Conservation (phyloP, 2,113 vertebrate genomes). For the Sminthopsis crassicaudata region DNA sequence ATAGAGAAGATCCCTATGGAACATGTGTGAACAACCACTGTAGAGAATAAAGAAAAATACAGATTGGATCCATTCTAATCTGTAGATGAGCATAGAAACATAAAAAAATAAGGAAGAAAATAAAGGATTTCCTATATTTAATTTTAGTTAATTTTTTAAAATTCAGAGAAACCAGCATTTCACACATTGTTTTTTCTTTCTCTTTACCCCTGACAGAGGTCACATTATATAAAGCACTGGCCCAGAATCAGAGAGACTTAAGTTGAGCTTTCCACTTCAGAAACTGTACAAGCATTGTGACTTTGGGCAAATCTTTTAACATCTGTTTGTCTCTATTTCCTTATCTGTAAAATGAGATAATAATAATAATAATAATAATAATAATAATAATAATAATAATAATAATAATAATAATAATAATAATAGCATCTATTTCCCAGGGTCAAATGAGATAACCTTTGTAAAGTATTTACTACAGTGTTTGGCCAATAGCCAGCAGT, state of each 20-base stretch:
- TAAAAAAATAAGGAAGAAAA: not conserved
- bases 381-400: no score
- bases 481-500: not conserved
- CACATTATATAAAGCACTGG: not conserved
- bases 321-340: not conserved
- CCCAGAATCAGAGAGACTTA: not conserved
- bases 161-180: not conserved
- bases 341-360: not conserved
- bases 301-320: not conserved
- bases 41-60: not conserved
- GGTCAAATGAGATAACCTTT: not conserved
- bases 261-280: not conserved
- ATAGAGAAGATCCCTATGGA: not conserved
- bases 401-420: not conserved
- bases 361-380: not conserved
- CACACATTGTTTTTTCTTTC: not conserved
- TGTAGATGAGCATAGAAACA: not conserved
- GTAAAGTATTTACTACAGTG: not conserved
- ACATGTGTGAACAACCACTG: not conserved
- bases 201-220: not conserved
- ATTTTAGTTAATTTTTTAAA: not conserved
- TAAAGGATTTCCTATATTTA: not conserved
- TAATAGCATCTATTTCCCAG: not conserved
- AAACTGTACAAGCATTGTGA: not conserved
- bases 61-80: no score